Conservation (phyloP, 1,140 invertebrate species). For the Acyrthosiphon pisum region DNA sequence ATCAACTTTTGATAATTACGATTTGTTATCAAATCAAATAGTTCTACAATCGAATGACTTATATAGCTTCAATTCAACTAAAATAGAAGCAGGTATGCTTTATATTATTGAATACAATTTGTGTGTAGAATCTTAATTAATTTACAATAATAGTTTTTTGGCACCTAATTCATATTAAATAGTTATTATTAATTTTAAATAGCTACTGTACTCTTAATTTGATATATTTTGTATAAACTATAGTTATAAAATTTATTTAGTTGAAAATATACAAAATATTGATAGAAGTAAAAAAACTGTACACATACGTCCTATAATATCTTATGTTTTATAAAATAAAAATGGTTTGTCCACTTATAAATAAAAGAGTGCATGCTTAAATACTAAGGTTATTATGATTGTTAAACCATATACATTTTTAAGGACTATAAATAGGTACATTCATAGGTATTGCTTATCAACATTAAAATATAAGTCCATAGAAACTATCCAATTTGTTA, state of each 20-base stretch:
- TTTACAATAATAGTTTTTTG: not conserved
- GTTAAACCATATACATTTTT: not conserved
- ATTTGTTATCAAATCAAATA: slow-evolving; percentile 13
- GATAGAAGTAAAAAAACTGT: not conserved
- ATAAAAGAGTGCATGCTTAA: not conserved
- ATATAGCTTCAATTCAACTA: not conserved
- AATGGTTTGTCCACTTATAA: too few species aligned
- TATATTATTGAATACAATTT: not conserved
- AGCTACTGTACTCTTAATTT: not conserved
- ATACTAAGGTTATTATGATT: not conserved
- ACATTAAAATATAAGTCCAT: too few species aligned
- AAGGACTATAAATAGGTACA: not conserved
- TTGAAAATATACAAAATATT: not conserved
- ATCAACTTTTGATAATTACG: not conserved
- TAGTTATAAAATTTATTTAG: not conserved
- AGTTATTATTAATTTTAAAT: not conserved
- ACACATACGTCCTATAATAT: too few species aligned
- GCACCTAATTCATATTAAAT: not conserved
- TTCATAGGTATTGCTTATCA: too few species aligned
- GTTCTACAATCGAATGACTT: not conserved
- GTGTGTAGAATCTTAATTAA: not conserved
- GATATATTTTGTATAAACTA: not conserved
- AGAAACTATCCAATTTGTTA: too few species aligned
- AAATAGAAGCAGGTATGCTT: slow-evolving; percentile 27
- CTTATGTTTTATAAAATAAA: too few species aligned